Evolutionary conservation across 1,140 invertebrate species (phyloP).

Genomic region (Mya arenaria): DNA sequence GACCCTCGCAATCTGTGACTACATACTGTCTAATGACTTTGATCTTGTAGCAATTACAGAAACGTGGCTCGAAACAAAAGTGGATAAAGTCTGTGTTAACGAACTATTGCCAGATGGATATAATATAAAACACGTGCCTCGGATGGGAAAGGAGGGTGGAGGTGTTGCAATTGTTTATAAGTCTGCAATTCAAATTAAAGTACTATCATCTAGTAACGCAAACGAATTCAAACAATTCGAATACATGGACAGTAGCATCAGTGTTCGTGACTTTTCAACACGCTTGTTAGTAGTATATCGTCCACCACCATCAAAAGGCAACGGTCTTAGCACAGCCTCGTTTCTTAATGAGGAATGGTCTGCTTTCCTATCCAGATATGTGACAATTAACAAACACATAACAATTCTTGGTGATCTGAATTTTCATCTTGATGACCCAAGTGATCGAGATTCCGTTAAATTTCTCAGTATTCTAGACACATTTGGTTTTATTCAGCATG

Average conservation of each 20-base stretch:
- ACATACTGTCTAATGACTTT: constrained; percentile 4
- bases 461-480: constrained; percentile 8
- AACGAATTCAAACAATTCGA: neutral
- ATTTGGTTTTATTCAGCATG: constrained; percentile 35
- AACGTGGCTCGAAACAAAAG: neutral
- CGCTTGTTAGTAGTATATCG: constrained; percentile 8
- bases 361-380: constrained; percentile 9
- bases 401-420: constrained; percentile 26
- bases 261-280: constrained; percentile 1
- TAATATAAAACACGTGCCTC: constrained; percentile 29
- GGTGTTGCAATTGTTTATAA: constrained; percentile 6
- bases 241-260: constrained; percentile 28
- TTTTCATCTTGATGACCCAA: constrained; percentile 7
- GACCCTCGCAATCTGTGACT: constrained; percentile 2
- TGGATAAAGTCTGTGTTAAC: constrained; percentile 5
- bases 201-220: neutral
- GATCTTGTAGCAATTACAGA: neutral
- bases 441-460: neutral
- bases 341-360: constrained; percentile 18
- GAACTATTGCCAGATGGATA: constrained; percentile 12
- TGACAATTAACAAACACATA: constrained; percentile 22
- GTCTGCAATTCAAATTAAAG: constrained; percentile 2
- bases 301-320: constrained; percentile 2
- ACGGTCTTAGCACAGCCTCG: neutral
- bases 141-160: neutral